These are phyloP conservation scores for Agapornis roseicollis DNA, from an alignment of 2,113 vertebrate genomes.

Conservation along the genomic window DNA sequence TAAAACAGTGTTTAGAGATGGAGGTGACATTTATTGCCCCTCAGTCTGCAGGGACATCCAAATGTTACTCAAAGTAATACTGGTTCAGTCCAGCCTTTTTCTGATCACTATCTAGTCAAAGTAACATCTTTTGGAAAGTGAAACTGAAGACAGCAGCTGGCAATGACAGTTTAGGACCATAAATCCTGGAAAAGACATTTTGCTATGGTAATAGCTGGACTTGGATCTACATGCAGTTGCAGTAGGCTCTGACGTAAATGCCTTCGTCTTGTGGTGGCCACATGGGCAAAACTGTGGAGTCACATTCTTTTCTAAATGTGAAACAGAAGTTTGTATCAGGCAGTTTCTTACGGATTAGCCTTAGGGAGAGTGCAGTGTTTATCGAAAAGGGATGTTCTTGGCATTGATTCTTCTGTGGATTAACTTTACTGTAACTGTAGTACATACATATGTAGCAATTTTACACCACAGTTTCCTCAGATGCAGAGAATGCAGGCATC, in stretches of 20 bases:
- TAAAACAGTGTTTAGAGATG: background rate
- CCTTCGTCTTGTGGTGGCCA: background rate
- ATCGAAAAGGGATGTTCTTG: background rate
- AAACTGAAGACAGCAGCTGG: background rate
- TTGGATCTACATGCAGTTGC: background rate
- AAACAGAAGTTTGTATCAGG: background rate
- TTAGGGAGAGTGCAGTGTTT: background rate
- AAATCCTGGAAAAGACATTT: background rate
- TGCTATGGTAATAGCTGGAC: background rate
- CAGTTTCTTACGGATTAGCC: background rate
- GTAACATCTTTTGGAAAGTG: background rate
- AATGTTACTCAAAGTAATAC: background rate
- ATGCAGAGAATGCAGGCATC: background rate
- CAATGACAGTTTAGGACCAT: background rate
- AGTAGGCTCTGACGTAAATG: constrained; percentile 6
- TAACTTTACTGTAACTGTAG: background rate
- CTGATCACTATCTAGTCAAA: background rate
- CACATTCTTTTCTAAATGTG: background rate
- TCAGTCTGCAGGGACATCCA: background rate
- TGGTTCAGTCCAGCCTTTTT: background rate
- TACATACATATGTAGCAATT: background rate
- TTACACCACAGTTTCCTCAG: background rate
- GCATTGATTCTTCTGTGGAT: background rate
- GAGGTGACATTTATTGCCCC: background rate
- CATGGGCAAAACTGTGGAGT: background rate